phyloP scores from a whole-genome alignment of 2,797 vertebrate species.

The Anguilla marmorata region DNA sequence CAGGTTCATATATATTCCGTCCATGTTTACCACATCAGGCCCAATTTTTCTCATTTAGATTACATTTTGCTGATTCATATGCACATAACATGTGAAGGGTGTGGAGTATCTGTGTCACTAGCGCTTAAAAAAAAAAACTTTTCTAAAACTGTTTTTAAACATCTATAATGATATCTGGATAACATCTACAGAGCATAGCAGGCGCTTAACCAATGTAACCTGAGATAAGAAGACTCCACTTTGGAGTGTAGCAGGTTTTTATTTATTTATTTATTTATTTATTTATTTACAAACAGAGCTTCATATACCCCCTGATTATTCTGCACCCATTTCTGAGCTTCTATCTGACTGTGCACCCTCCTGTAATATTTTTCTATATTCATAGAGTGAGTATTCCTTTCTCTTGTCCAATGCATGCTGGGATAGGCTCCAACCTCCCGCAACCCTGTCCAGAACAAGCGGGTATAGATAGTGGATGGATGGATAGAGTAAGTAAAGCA shows the following conservation, averaged over 20 bases:
- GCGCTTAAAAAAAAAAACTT: too few relatives aligned
- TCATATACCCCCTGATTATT: conserved; percentile 30
- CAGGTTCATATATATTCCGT: not conserved
- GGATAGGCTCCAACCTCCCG: too few relatives aligned
- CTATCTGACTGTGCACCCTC: too few relatives aligned
- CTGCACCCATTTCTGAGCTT: too few relatives aligned
- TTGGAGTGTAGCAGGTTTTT: conserved; percentile 66
- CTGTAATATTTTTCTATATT: too few relatives aligned
- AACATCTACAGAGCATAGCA: conserved; percentile 69
- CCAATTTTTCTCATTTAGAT: not conserved
- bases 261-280: not conserved
- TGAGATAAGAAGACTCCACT: conserved; percentile 76
- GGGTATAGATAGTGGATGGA: too few relatives aligned
- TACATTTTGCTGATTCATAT: not conserved
- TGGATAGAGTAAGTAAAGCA: too few relatives aligned
- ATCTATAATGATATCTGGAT: conserved; percentile 66
- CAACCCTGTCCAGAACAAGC: too few relatives aligned
- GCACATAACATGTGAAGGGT: not conserved
- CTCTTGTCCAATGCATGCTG: too few relatives aligned
- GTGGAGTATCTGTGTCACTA: too few relatives aligned
- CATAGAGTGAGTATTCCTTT: too few relatives aligned
- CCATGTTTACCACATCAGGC: not conserved
- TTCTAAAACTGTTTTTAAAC: conserved; percentile 57
- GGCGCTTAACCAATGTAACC: conserved; percentile 78
- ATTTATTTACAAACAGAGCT: conserved; percentile 44